Evolutionary conservation across 2,797 vertebrate species (phyloP).

Genomic region (Sorex maritimensis): DNA sequence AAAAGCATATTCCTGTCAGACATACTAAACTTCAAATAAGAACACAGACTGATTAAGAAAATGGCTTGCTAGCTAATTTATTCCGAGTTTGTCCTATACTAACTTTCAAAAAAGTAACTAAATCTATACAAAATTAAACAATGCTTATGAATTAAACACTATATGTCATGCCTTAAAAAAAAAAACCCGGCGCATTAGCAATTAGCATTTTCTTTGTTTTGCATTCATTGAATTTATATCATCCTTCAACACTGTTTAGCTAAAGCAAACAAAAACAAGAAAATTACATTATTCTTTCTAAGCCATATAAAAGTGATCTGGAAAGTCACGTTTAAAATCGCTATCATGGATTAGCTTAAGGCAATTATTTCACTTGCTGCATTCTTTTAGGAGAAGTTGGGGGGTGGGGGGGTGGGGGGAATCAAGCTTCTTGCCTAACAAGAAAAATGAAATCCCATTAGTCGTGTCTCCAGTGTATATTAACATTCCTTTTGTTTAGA

Average conservation of each 20-base stretch:
- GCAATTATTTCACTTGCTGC: conserved; percentile 91
- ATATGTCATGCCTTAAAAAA: conserved; percentile 69
- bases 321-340: conserved; percentile 90
- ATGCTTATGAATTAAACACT: conserved; percentile 84
- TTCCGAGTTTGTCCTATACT: conserved; percentile 63
- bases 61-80: conserved; percentile 70
- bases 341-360: conserved; percentile 92
- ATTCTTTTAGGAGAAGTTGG: conserved; percentile 90
- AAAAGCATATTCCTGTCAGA: conserved; percentile 39
- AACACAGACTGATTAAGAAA: conserved; percentile 61
- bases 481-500: conserved; percentile 93
- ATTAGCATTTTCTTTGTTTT: conserved; percentile 90
- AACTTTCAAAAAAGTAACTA: conserved; percentile 64
- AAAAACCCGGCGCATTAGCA: conserved; percentile 84
- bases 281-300: conserved; percentile 89
- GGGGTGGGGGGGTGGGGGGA: conserved; percentile 83
- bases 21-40: conserved; percentile 47
- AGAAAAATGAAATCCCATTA: conserved; percentile 96
- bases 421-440: conserved; percentile 91
- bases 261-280: conserved; percentile 91
- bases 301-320: conserved; percentile 89
- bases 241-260: conserved; percentile 89
- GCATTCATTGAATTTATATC: conserved; percentile 89
- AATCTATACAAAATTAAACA: conserved; percentile 82
- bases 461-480: conserved; percentile 93